phyloP scores from a whole-genome alignment of 2,888 invertebrate genomes.

The Epistrophella euchroma region DNA sequence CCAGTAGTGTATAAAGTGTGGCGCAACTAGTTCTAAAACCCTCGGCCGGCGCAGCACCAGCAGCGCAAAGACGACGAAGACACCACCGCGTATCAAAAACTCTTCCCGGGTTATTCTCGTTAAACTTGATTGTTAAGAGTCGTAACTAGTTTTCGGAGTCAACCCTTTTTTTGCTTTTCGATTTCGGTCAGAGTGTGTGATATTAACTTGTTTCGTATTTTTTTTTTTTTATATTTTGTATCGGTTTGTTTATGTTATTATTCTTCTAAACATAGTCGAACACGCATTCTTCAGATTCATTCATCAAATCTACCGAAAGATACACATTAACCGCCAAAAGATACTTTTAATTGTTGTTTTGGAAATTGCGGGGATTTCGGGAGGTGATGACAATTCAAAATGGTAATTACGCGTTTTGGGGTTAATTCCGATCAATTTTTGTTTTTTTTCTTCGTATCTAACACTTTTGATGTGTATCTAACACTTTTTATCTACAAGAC shows the following conservation, averaged over 20 bases:
- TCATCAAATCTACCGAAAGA: conserved; percentile 61
- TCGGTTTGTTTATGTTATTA: conserved; percentile 73
- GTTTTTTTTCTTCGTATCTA: conserved; percentile 37
- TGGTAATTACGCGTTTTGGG: conserved; percentile 23
- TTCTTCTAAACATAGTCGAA: conserved; percentile 70
- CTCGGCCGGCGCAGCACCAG: conserved; percentile 47
- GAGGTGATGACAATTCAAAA: conserved; percentile 19
- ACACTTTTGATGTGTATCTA: conserved; percentile 25
- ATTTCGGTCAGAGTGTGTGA: conserved; percentile 55
- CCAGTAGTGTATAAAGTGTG: conserved; percentile 44
- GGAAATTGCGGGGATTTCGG: conserved; percentile 1
- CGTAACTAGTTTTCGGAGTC: conserved; percentile 73
- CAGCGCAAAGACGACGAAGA: conserved; percentile 49
- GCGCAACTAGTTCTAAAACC: conserved; percentile 73
- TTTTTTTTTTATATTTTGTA: too few relatives aligned
- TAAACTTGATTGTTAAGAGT: conserved; percentile 72
- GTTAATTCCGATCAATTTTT: conserved; percentile 32
- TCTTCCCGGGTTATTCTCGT: conserved; percentile 75
- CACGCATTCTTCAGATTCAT: conserved; percentile 72
- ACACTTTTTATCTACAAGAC: conserved; percentile 44
- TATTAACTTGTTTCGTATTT: conserved; percentile 72
- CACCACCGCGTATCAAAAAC: conserved; percentile 51
- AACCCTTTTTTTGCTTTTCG: conserved; percentile 67
- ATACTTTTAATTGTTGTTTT: conserved; percentile 24
- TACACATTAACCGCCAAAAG: conserved; percentile 42